Evolutionary conservation across 2,888 invertebrate genomes (phyloP), one percentile per base, ranked within the genome.

Genomic region (Eueremaeus valkanovi): DNA sequence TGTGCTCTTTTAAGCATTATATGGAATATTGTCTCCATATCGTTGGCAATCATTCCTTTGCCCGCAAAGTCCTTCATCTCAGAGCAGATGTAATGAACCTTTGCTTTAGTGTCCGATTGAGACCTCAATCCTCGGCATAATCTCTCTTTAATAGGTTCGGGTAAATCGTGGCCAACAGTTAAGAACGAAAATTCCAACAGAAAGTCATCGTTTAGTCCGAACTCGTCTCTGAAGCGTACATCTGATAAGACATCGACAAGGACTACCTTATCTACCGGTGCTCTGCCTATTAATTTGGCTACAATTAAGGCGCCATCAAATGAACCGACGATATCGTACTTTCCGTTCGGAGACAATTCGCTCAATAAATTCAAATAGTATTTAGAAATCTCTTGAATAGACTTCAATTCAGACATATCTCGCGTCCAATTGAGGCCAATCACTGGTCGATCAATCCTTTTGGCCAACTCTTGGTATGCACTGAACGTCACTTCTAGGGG

Each of bases 301-400:
- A 95, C 96, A 45, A 98, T 91, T 80, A 91, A 89, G 61, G 94
- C 93, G 78, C 98, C 98, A 84, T 92, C 97, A 0, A 97, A 97
- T 85, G 98, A 98, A 1, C 97, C 98, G 63, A 92, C 89, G 78
- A 99, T 85, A 72, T 89, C 88, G 86, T 94, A 96, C 2, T 96
- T 95, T 76, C 45, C 45, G 18, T 86, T 84, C 9, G 89, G 88
- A 85, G 94, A 93, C 70, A 91, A 85, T 74, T 87, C 86, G 82
- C 89, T 89, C 81, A 97, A 88, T 84, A 91, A 88, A 83, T 87
- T 73, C 29, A 75, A 55, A 36, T 76, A 78, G 49, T 61, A 76
- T 18, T 72, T 33, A n/a, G 73, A 74, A 0, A 76, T 13, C 3
- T 73, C 55, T 29, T 77, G 40, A n/a, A 79, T 24, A 36, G 45